Evolutionary conservation across 2,113 vertebrate species (phyloP), one percentile per base, ranked within the genome.

Genomic region (Crotalus horridus): DNA sequence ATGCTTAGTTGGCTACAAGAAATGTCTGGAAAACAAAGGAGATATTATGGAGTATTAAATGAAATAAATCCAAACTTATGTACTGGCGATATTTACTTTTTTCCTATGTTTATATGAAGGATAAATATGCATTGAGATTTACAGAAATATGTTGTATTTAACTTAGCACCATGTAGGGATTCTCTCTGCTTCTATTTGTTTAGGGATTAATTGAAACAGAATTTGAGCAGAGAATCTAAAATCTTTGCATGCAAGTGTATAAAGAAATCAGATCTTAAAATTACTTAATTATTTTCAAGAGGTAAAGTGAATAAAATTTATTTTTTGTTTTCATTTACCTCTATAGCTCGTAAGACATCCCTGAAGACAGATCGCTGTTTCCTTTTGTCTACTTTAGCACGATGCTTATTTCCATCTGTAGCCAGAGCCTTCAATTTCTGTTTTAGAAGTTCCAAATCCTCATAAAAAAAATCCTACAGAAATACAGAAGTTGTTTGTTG

Each of bases 291-390:
- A 29, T 85, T 92, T 88, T 88, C 13, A 46, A 89, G 46, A 9
- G 3, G 23, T 87, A 87, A 86, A 48, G n/a, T 85, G 6, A 85
- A 2, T 51, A 24, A 51, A 88, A 33, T 85, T 48, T 54, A 13
- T 3, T 86, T 85, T 3, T 8, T n/a, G 90, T 56, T 90, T 1
- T 51, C 55, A 58, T 97, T 94, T 95, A 99, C 99, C 98, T 99
- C 99, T 8, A 99, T 98, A 0, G 98, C 98, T 95, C 98, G 98
- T 0, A 99, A 98, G 26, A 99, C 98, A 0, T 99, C 99, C 96
- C 99, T 98, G 96, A 99, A 99, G 91, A 99, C 99, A 0, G 99
- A 99, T 0, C 99, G 97, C 97, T 99, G 99, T 98, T 99, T 99
- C 95, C 98, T 98, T 97, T 99, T 98, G 96, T 99, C 99, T 12